Evolutionary conservation across 2,113 vertebrate genomes (phyloP), one percentile per base, ranked within the genome.

Genomic region (Campylomormyrus tamandua): DNA sequence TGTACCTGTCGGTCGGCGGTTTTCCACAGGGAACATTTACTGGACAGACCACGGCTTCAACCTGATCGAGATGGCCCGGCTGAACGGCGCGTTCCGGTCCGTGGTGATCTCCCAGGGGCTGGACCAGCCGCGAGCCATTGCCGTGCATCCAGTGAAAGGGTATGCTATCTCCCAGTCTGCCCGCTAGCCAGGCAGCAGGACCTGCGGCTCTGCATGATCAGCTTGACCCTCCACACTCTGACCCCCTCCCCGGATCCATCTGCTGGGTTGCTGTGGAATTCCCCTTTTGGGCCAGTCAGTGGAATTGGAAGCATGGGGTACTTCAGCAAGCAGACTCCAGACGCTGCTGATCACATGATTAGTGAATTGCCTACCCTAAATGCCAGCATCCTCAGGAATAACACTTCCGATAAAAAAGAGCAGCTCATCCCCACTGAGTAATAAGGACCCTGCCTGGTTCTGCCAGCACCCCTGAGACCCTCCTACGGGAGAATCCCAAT

Each of bases 31-130:
- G 91, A 98, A 98, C 94, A 96, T 98, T 77, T 98, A 98, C 90
- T 98, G 97, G 97, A 96, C 97, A 0, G 97, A 98, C 90, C 97
- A 98, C 21, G 96, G 97, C 89, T 97, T 97, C 91, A 97, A 97
- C 93, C 94, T 97, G 91, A 96, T 98, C n/a, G 97, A 98, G 93
- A 96, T 97, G 90, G 95, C 96, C 90, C 95, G 97, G 92, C 95
- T 98, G 90, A 97, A 96, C 91, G 97, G 97, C 39, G 96, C 95
- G 5, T 98, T 96, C 94, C 96, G 97, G 31, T 96, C 95, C 3
- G 96, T 97, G 80, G 91, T 98, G 84, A 95, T 97, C 90, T 97
- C 97, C 21, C 95, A 96, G 90, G 96, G 95, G 56, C 94, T 98
- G 89, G 97, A 98, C 92, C 97, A 98, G 92, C 97, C 97, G 5